Evolutionary conservation across 2,113 vertebrate genomes (phyloP), one percentile per base, ranked within the genome.

Genomic region (Numenius arquata): DNA sequence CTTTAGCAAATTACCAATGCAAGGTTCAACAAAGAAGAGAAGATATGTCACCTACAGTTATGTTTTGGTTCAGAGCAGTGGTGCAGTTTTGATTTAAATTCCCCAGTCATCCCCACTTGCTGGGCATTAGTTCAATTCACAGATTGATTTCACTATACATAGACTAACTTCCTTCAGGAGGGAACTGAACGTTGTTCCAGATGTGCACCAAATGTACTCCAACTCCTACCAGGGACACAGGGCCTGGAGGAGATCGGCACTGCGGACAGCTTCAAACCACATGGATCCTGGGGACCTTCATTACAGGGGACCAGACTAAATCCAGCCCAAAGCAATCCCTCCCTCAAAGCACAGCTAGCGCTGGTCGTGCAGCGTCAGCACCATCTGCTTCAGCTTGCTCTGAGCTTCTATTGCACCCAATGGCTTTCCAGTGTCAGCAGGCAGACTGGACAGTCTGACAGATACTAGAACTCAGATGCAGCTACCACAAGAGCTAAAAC

Each of bases 381-480:
- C 40, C 45, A 40, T 29, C 50, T 50, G 9, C n/a, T 61, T 61
- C 1, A 0, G 13, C 50, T 78, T 88, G n/a, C 11, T 61, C 20
- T 79, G 52, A 65, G 56, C 40, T 84, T 43, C 38, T 61, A 7
- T 15, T 13, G 27, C 10, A 52, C 23, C 27, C 65, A 55, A 53
- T 0, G 1, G 7, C 27, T 74, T 59, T 53, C 55, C 58, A 52
- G 5, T 26, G 12, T 30, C 0, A 0, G 17, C 43, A 70, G 8
- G 38, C 71, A 63, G 38, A 22, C 8, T 17, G 32, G 79, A n/a
- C 13, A 19, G 12, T 11, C 59, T 77, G n/a, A 63, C 65, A 40
- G 25, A 58, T 4, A 48, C 27, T 29, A 14, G 36, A 29, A 52
- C 47, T 22, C 36, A 11, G 30, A 36, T 52, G 36, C 27, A 86